phyloP scores from a whole-genome alignment of 2,113 vertebrate genomes.

The Rostratula benghalensis region DNA sequence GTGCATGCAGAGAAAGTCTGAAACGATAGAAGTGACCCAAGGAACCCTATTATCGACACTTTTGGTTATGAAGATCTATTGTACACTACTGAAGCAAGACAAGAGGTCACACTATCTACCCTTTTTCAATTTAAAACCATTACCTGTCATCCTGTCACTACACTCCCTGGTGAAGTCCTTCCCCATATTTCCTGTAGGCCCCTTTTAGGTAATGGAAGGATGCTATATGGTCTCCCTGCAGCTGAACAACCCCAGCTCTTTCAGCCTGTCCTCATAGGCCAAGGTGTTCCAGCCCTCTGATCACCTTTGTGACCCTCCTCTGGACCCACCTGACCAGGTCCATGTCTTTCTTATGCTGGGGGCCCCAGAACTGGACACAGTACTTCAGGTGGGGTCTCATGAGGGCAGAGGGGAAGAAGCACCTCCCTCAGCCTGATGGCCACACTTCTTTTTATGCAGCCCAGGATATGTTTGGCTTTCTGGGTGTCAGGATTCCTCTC shows the following conservation, averaged over 20 bases:
- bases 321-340: background rate
- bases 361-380: background rate
- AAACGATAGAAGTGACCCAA: background rate
- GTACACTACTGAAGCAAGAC: background rate
- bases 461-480: background rate
- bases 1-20: background rate
- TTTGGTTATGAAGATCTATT: background rate
- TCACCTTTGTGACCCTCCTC: background rate
- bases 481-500: background rate
- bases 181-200: background rate
- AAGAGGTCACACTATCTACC: background rate
- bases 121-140: background rate
- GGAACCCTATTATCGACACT: background rate
- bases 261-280: background rate
- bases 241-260: background rate
- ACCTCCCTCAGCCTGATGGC: background rate
- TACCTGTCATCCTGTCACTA: accelerated
- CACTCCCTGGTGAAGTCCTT: background rate
- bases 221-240: background rate
- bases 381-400: background rate
- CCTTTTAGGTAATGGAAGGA: background rate
- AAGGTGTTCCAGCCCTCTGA: background rate
- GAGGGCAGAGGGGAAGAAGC: accelerated
- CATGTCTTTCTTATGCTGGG: background rate
- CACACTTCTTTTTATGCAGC: background rate